Base-by-base conservation (phyloP, 2,888 invertebrate species). In the Sericinus montela region DNA sequence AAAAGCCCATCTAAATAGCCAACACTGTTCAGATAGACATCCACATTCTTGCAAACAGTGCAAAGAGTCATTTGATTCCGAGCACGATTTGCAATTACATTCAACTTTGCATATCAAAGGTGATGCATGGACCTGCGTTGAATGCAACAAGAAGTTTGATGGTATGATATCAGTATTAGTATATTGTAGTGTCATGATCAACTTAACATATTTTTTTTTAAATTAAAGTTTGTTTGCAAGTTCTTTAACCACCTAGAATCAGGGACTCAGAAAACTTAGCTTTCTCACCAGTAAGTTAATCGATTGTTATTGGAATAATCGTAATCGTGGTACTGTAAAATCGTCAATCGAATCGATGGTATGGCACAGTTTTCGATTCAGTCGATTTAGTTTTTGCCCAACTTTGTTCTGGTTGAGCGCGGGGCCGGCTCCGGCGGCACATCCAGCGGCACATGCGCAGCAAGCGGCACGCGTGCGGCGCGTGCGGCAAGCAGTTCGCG, bases 401-500 rank as follows among this genome's bases (percentile, higher is more conserved):
- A 25, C 4, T 25, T 4, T 25, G 4, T 8, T 8, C 8, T 5
- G 8, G 7, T 8, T n/a, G n/a, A 25, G 25, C 25, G 6, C 3
- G 32, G 16, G 41, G 70, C 1, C 61, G 72, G 48, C 67, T 91
- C 44, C 83, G 86, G 2, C 80, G 91, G 0, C 91, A 91, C 67
- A 70, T 91, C 6, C 78, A 81, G 40, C 84, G 85, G 0, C 91
- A 91, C 69, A 89, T 90, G 85, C 60, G 80, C 41, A 65, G 75
- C 37, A 90, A 90, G 67, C 87, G 87, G 9, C 86, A 86, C 63
- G 54, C 81, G 47, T 91, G 91, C 60, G 78, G 70, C 25, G 54
- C 63, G 29, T 91, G 91, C 66, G 76, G 72, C 41, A 90, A 90
- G 60, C 69, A 80, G 36, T 91, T 91, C 71, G 75, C 85, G 0